phyloP scores from a whole-genome alignment of 92 coral and sea anemone species.

The Scolanthus callimorphus region DNA sequence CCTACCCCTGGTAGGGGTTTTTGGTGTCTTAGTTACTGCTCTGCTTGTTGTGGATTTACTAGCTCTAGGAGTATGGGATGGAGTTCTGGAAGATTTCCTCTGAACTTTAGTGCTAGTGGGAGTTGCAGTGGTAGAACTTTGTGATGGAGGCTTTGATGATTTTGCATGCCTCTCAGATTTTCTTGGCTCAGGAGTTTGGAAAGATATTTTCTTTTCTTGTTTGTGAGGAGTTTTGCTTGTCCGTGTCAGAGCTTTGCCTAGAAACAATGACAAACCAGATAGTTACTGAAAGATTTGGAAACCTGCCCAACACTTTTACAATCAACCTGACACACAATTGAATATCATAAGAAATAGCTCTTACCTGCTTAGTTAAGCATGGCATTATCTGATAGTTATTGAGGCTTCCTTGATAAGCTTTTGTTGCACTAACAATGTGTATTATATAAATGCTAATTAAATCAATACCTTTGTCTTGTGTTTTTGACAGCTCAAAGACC shows the following conservation, averaged over 20 bases:
- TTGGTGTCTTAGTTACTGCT: conserved; percentile 30
- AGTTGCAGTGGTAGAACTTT: conserved; percentile 3
- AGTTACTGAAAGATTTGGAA: no score
- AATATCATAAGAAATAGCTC: no score
- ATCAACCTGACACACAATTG: no score
- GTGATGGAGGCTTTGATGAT: neutral
- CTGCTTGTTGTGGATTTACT: conserved; percentile 34
- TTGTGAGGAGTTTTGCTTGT: neutral
- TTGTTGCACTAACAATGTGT: no score
- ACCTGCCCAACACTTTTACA: no score
- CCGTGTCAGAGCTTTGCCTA: neutral
- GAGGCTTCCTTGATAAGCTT: no score
- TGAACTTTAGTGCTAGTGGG: conserved; percentile 18
- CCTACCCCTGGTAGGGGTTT: conserved; percentile 14
- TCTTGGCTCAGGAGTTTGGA: neutral
- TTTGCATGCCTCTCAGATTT: no score
- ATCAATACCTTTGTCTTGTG: neutral
- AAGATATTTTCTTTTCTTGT: neutral
- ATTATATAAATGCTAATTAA: no score
- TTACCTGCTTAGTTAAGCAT: no score
- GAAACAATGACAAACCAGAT: neutral
- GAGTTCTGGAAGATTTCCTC: conserved; percentile 26
- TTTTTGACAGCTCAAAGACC: neutral
- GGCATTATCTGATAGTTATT: no score
- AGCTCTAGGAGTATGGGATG: conserved; percentile 32